phyloP scores from a whole-genome alignment of 2,113 vertebrate genomes.

The Malurus alboscapulatus region DNA sequence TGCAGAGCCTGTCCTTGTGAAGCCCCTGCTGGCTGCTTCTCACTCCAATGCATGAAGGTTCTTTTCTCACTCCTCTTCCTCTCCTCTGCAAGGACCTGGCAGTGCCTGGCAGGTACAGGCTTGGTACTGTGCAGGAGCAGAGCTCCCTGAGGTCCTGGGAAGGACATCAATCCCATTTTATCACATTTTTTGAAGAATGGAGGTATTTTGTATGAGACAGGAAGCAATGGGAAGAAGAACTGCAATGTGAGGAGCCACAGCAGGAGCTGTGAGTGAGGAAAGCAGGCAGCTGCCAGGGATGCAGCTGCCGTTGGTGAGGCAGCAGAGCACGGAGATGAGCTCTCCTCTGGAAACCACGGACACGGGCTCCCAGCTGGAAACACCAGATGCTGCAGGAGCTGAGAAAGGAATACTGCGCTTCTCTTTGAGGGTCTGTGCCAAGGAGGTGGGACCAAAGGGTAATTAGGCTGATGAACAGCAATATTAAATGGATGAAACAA shows the following conservation, averaged over 20 bases:
- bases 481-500: background rate
- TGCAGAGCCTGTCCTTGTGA: background rate
- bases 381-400: slow-evolving; percentile 22
- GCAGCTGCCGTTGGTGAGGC: background rate
- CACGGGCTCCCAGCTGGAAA: background rate
- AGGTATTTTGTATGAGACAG: background rate
- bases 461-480: slow-evolving; percentile 2
- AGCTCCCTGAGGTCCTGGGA: background rate
- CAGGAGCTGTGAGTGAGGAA: background rate
- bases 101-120: background rate
- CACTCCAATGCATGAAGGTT: fast-evolving
- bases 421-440: background rate
- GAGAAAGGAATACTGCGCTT: background rate
- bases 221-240: background rate
- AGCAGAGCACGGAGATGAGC: background rate
- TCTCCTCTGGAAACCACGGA: background rate
- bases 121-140: background rate
- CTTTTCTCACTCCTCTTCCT: background rate
- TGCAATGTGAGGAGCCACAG: background rate
- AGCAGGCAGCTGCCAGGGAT: background rate
- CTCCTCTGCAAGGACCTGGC: background rate
- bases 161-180: fast-evolving
- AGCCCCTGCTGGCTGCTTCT: background rate
- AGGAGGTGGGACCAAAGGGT: background rate
- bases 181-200: fast-evolving